Conservation (phyloP, 1,140 invertebrate genomes). For the Trichomalopsis sarcophagae region DNA sequence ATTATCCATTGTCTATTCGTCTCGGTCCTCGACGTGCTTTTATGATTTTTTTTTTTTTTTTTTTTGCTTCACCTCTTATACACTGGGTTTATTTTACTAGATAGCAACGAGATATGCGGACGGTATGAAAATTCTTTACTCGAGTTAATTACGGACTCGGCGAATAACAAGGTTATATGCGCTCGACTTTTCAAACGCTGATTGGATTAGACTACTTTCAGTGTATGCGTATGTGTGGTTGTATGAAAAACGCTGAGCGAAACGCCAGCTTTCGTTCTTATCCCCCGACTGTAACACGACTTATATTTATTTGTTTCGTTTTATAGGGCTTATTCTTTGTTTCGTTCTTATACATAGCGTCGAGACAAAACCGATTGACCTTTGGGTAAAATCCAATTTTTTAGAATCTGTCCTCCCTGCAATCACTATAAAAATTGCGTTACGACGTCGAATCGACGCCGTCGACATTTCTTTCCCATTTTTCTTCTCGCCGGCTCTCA, state of each 20-base stretch:
- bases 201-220: too few species aligned
- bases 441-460: not conserved
- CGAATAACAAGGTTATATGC: too few species aligned
- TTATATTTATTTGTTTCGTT: not conserved
- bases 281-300: too few species aligned
- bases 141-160: too few species aligned
- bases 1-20: slow-evolving; percentile 9
- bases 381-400: slow-evolving; percentile 12
- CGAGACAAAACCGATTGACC: not conserved
- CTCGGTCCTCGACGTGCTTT: not conserved
- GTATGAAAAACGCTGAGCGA: too few species aligned
- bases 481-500: not conserved
- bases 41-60: not conserved
- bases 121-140: too few species aligned
- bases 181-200: too few species aligned
- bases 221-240: too few species aligned
- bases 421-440: slow-evolving; percentile 38
- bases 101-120: not conserved
- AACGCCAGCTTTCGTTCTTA: too few species aligned
- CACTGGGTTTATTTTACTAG: not conserved
- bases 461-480: slow-evolving; percentile 22
- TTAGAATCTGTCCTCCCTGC: slow-evolving; percentile 13
- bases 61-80: not conserved
- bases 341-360: not conserved
- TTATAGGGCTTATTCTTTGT: not conserved